Percentiles rank a stretch among this genome's conserved stretches.
Conservation (phyloP, 2,797 vertebrate genomes). For the Chloroceryle inda region DNA sequence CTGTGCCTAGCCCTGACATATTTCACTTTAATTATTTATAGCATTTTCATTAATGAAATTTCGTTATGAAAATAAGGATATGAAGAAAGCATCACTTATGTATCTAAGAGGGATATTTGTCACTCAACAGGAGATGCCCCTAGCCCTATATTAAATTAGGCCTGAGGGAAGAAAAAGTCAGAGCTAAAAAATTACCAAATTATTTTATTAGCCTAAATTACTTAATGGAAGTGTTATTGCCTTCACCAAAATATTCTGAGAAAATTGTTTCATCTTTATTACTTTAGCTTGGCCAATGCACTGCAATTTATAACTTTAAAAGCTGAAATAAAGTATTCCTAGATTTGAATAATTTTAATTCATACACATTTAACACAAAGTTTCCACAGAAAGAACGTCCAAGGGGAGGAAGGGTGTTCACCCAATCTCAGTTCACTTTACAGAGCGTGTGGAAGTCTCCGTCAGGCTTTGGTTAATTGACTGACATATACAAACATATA, state of each 20-base stretch:
- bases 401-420: neutral
- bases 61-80: conserved; percentile 54
- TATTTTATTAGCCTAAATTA: conserved; percentile 11
- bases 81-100: conserved; percentile 41
- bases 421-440: neutral
- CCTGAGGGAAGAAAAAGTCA: neutral
- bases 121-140: neutral
- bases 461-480: neutral
- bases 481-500: neutral
- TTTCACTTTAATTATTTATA: conserved; percentile 49
- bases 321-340: neutral
- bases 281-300: neutral
- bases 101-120: neutral
- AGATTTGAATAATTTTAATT: neutral
- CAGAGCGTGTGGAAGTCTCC: neutral
- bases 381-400: neutral
- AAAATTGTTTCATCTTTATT: neutral
- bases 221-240: neutral
- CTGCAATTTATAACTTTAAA: neutral
- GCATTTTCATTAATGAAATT: conserved; percentile 64
- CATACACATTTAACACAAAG: neutral
- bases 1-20: neutral
- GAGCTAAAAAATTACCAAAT: neutral
- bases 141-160: neutral
- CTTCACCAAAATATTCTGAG: neutral